Base-by-base conservation (phyloP, 2,797 vertebrate species). In the Phalloptychus januarius region DNA sequence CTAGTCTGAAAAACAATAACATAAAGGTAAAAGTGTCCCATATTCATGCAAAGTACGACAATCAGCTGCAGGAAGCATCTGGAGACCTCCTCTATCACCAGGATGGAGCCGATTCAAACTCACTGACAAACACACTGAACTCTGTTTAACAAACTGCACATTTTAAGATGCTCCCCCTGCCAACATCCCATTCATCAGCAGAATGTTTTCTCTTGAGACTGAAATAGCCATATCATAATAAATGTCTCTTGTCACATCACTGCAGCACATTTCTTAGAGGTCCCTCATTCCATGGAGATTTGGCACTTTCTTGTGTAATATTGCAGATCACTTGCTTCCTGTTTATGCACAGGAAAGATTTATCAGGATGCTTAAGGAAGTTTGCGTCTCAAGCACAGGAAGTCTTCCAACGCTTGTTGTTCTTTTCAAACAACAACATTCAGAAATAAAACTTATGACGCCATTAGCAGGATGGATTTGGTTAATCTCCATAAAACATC, bases 51-150 rank as follows among this genome's bases (percentile, higher is more conserved):
- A 45, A 48, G 83, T 85, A 88, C 91, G 61, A 31, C 89, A 80
- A 94, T 91, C 82, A 87, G 81, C 74, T 78, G 79, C 90, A 94
- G 93, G 94, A 96, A 95, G 90, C 92, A 94, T 93, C 93, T 94
- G 93, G 90, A 92, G 83, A 78, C 71, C 79, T 92, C 79, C 84
- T 83, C 85, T 83, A 76, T 83, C 83, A 82, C 75, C 89, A 90
- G 92, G 92, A 92, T 91, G 89, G 85, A 81, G 56, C 77, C 36
- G 78, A 85, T 79, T 79, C 83, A 85, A 83, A 90, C 77, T 73
- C 76, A 63, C 75, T 76, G 71, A 74, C 75, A 82, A 79, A 84
- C 70, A 84, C 75, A 25, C 44, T 38, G 36, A 75, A 46, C 42
- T 63, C 36, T 52, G 56, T 63, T 79, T 80, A 38, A 40, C 78